Evolutionary conservation across 2,797 vertebrate genomes (phyloP), one percentile per base, ranked within the genome.

Genomic region (Gambelia wislizenii): DNA sequence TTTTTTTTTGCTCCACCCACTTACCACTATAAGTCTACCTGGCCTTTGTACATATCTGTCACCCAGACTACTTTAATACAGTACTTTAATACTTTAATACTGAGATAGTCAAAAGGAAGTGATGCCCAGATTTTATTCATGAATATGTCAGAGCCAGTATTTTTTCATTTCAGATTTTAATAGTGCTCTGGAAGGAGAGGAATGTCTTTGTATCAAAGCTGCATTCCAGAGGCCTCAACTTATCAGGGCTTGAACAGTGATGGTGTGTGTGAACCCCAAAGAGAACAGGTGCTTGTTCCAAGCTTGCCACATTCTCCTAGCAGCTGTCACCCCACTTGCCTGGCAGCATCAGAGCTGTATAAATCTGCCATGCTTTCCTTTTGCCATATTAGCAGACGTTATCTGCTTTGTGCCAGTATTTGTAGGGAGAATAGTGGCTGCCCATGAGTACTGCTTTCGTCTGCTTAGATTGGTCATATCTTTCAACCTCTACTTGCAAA

Each of bases 241-340:
- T 85, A 81, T 76, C 30, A 47, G 42, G 72, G 47, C 27, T 42
- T 64, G 18, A 64, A 85, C 67, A 83, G 49, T 36, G 36, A 33
- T 83, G 59, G 54, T 80, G 44, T 47, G 42, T 39, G 30, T 83
- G 52, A 74, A 72, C 84, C 79, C 84, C 64, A 86, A 52, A 89
- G 61, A 78, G n/a, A 89, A 72, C 90, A 86, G 79, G 84, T 85
- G 79, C 84, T 54, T 74, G 54, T 36, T 74, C 54, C 22, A 78
- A n/a, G 82, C 30, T 44, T 77, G 42, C 88, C 59, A 59, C 76
- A 76, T 69, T 84, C 77, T 49, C 42, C 77, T 87, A 72, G 82
- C 91, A 76, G 85, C 78, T 87, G 77, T 77, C 61, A 20, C 36
- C 67, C 47, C 77, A 54, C 69, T 88, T 78, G 70, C 87, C 52